phyloP scores from a whole-genome alignment of 2,113 vertebrate genomes.

The Embiotoca jacksoni region DNA sequence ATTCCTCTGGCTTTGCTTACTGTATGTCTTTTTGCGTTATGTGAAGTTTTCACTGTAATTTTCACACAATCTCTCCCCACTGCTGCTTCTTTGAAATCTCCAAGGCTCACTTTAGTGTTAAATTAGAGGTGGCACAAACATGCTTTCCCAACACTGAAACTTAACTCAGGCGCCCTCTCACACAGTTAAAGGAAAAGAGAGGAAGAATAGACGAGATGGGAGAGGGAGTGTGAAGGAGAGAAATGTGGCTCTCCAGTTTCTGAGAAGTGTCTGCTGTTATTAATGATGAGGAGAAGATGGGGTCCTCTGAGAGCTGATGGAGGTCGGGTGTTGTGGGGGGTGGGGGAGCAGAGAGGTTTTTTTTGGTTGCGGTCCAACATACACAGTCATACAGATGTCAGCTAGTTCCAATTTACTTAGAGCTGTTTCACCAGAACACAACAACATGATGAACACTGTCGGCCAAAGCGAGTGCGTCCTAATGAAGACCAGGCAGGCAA shows the following conservation, averaged over 20 bases:
- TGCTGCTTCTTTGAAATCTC: conserved; percentile 11
- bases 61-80: conserved; percentile 24
- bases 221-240: conserved; percentile 21
- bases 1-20: conserved; percentile 45
- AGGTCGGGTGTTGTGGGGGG: neutral
- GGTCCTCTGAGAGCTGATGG: conserved; percentile 53
- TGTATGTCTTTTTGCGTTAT: conserved; percentile 35
- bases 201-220: conserved; percentile 30
- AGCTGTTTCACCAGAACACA: conserved; percentile 36
- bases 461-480: conserved; percentile 21
- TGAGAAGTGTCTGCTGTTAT: conserved; percentile 55
- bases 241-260: conserved; percentile 45
- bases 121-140: conserved; percentile 59
- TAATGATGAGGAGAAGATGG: conserved; percentile 63
- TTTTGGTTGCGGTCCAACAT: conserved; percentile 55
- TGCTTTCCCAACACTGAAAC: conserved; percentile 36
- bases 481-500: conserved; percentile 56
- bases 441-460: conserved; percentile 44
- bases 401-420: conserved; percentile 48
- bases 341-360: conserved; percentile 16
- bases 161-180: conserved; percentile 18
- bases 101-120: conserved; percentile 18
- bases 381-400: conserved; percentile 60
- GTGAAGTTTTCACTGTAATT: conserved; percentile 26
- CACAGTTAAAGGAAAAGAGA: conserved; percentile 19